These are phyloP conservation scores for Parasteatoda lunata DNA, from an alignment of 2,888 invertebrate species.

Conservation along the genomic window DNA sequence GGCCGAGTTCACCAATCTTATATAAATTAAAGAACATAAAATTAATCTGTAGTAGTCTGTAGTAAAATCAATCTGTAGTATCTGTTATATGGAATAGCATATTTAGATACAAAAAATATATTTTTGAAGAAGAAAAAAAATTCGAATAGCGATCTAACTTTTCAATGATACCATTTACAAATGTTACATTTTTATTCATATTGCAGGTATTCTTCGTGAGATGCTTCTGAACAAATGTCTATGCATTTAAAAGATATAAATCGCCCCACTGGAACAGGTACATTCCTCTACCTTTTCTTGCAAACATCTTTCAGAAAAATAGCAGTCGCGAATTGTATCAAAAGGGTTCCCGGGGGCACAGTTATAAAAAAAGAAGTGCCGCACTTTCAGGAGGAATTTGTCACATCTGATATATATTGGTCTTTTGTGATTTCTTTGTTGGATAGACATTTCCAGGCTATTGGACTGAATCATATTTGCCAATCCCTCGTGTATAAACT, in stretches of 20 bases:
- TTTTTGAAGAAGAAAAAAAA: too few relatives aligned
- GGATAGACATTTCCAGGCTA: constrained; percentile 29
- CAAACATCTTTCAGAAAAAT: neutral
- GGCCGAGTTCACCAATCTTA: too few relatives aligned
- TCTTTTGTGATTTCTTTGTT: constrained; percentile 24
- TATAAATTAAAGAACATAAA: too few relatives aligned
- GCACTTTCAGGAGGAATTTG: constrained; percentile 36
- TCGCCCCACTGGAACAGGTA: too few relatives aligned
- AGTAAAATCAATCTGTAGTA: too few relatives aligned
- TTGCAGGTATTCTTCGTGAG: neutral
- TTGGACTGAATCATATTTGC: neutral
- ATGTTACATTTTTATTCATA: neutral
- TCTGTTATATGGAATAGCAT: too few relatives aligned
- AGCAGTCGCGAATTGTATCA: neutral
- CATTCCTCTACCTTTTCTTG: too few relatives aligned
- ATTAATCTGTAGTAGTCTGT: too few relatives aligned
- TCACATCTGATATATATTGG: constrained; percentile 41
- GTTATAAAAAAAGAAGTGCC: constrained; percentile 26
- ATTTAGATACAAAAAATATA: too few relatives aligned
- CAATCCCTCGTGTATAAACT: neutral
- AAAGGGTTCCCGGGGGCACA: constrained; percentile 28
- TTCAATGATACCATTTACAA: too few relatives aligned
- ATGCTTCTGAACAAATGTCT: neutral
- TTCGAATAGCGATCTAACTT: too few relatives aligned
- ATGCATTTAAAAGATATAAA: too few relatives aligned